These are phyloP conservation scores for Ammospiza caudacuta DNA, from an alignment of 2,113 vertebrate genomes.

Conservation along the genomic window DNA sequence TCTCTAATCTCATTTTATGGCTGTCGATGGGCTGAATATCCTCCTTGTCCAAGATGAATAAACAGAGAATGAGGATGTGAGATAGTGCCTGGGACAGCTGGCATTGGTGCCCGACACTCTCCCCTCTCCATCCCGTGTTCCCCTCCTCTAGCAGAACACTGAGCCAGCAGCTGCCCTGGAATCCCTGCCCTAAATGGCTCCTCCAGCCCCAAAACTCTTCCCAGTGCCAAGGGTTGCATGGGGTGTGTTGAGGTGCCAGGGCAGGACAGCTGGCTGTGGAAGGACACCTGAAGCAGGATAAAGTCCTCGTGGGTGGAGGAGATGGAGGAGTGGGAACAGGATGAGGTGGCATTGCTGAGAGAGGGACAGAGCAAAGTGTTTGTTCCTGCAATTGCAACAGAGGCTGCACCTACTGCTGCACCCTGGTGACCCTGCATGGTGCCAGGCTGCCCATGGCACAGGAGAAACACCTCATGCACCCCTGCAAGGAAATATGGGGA, in stretches of 20 bases:
- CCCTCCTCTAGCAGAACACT: not conserved
- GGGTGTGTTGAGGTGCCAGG: not conserved
- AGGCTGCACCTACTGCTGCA: not conserved
- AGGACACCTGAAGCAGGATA: not conserved
- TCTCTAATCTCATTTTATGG: constrained; percentile 74
- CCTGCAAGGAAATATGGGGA: accelerated
- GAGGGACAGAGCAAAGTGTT: not conserved
- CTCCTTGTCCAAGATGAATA: constrained; percentile 69
- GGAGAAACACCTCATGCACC: not conserved
- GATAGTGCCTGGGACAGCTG: constrained; percentile 67
- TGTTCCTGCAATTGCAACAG: not conserved
- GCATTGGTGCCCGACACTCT: not conserved
- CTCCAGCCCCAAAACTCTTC: not conserved
- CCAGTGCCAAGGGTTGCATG: accelerated
- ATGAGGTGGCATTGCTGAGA: not conserved
- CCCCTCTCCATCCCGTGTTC: not conserved
- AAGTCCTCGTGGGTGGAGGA: not conserved
- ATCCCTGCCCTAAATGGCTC: not conserved
- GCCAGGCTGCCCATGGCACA: not conserved
- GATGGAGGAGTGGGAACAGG: not conserved
- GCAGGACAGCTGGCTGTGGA: not conserved
- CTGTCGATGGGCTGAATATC: constrained; percentile 64
- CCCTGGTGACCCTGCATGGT: accelerated
- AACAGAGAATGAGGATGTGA: constrained; percentile 70
- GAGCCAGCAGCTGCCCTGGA: not conserved